phyloP scores from a whole-genome alignment of 2,113 vertebrate genomes.

The Bombycilla garrulus region DNA sequence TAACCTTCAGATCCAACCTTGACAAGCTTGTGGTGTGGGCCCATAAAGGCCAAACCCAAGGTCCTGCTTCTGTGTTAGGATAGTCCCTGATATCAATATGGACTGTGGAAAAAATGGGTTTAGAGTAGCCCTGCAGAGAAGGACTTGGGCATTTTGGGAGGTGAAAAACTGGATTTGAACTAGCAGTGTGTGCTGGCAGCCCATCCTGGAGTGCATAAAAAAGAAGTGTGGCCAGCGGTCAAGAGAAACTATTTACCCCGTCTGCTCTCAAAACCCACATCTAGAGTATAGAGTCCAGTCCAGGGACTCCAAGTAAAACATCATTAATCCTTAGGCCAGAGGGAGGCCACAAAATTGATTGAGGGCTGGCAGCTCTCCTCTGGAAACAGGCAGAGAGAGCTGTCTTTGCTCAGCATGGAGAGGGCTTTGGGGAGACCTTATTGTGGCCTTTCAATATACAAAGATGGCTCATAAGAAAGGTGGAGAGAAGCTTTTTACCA shows the following conservation, averaged over 20 bases:
- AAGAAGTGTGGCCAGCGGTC: not conserved
- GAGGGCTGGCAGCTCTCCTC: not conserved
- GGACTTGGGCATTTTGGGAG: not conserved
- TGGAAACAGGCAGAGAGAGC: not conserved
- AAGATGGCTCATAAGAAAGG: not conserved
- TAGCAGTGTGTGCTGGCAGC: not conserved
- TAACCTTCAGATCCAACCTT: not conserved
- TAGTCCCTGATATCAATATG: not conserved
- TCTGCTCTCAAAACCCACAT: not conserved
- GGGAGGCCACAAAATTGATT: not conserved
- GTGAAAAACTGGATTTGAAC: not conserved
- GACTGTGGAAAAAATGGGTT: not conserved
- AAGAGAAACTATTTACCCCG: fast-evolving
- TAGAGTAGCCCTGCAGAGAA: not conserved
- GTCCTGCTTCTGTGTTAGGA: not conserved
- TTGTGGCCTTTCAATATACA: not conserved
- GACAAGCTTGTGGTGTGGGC: not conserved
- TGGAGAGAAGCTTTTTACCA: not conserved
- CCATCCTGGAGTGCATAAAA: not conserved
- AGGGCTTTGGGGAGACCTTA: fast-evolving
- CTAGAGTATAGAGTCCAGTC: too few relatives aligned
- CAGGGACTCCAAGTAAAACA: not conserved
- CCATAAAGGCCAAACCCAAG: not conserved
- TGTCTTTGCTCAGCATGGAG: not conserved
- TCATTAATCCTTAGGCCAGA: not conserved